Evolutionary conservation across 2,888 invertebrate genomes (phyloP).

Genomic region (Cephus rjabovi): DNA sequence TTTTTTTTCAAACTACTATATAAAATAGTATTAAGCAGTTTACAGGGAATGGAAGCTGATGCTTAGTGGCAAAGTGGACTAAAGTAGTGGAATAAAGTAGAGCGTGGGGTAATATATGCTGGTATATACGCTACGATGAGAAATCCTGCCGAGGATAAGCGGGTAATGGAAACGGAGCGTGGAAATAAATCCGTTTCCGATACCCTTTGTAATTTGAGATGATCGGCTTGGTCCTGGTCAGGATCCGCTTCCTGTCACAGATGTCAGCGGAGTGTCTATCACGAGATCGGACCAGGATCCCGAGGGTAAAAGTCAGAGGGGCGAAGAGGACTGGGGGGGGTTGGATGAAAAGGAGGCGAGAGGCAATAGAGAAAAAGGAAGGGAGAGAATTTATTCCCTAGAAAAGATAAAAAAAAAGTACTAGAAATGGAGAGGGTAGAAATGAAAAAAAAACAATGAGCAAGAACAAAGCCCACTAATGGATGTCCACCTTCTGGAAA

Average conservation of each 20-base stretch:
- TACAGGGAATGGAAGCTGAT: background rate
- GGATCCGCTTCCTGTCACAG: conserved; percentile 10
- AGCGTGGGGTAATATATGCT: background rate
- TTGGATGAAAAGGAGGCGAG: conserved; percentile 4
- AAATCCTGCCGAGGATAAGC: background rate
- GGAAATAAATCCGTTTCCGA: conserved; percentile 62
- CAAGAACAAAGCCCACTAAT: conserved; percentile 63
- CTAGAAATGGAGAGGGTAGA: conserved; percentile 6
- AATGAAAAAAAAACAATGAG: background rate
- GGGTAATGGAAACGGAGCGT: conserved; percentile 31
- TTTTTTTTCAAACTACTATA: conserved; percentile 42
- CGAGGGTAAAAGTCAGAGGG: conserved; percentile 15
- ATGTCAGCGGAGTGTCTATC: conserved; percentile 8
- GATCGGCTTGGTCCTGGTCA: conserved; percentile 58
- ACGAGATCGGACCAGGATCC: background rate
- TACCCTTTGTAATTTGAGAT: conserved; percentile 67
- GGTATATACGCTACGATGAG: background rate
- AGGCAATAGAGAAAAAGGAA: conserved; percentile 9
- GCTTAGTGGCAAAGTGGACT: conserved; percentile 1
- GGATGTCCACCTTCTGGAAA: conserved; percentile 64
- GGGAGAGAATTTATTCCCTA: conserved; percentile 1
- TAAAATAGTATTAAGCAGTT: background rate
- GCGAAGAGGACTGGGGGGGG: conserved; percentile 12
- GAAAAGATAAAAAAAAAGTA: conserved; percentile 7
- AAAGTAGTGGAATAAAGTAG: background rate